Conservation (phyloP, 2,797 vertebrate genomes). For the Rousettus madagascariensis region DNA sequence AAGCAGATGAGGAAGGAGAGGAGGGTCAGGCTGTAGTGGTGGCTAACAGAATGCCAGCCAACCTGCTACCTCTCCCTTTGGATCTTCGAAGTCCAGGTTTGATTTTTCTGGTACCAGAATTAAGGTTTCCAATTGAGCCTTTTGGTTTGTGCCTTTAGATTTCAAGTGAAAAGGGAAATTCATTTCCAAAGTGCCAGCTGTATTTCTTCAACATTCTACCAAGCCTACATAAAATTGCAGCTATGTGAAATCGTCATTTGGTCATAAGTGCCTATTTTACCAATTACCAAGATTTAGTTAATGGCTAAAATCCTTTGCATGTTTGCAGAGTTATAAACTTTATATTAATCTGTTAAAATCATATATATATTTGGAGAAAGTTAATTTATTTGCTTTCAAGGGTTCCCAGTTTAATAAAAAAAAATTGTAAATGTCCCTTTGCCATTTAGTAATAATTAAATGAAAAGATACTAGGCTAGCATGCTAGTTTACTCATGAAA, state of each 20-base stretch:
- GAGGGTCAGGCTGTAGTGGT: not conserved
- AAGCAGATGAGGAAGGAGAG: not conserved
- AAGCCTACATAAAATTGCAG: not conserved
- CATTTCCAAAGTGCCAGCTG: not conserved
- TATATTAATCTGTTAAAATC: conserved; percentile 25
- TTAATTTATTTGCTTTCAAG: not conserved
- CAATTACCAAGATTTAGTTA: not conserved
- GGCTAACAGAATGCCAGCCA: not conserved
- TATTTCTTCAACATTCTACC: not conserved
- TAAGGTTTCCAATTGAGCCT: not conserved
- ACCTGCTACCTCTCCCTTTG: not conserved
- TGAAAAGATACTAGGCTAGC: conserved; percentile 17
- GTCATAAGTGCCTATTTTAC: not conserved
- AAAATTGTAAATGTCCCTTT: not conserved
- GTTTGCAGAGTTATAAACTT: conserved; percentile 43
- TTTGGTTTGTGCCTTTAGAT: not conserved
- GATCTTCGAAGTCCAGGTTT: not conserved
- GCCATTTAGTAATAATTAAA: conserved; percentile 46
- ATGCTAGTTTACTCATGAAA: not conserved
- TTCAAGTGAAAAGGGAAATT: conserved; percentile 8
- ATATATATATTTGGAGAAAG: conserved; percentile 36
- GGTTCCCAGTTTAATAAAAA: conserved; percentile 14
- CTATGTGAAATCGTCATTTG: not conserved
- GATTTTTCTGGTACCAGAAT: not conserved
- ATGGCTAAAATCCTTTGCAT: not conserved